Conservation (phyloP, 2,797 vertebrate species). For the Parambassis ranga region DNA sequence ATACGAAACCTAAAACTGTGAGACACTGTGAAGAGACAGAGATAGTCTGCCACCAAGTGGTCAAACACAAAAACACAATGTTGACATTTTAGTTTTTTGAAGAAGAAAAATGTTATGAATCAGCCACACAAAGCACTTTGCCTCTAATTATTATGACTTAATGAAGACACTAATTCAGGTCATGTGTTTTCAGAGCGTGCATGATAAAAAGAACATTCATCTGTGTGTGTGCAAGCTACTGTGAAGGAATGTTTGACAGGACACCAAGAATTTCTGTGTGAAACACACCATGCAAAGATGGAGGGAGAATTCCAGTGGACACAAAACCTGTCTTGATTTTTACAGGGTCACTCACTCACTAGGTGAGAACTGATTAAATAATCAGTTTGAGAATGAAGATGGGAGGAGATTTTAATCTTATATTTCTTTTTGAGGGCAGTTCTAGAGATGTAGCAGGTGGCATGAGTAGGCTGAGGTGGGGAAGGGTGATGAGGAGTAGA, state of each 20-base stretch:
- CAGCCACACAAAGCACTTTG: not conserved
- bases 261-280: conserved; percentile 9
- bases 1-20: not conserved
- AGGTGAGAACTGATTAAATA: no score
- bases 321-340: conserved; percentile 1
- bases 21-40: not conserved
- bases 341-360: not conserved
- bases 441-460: no score
- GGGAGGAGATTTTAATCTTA: no score
- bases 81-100: no score
- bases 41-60: conserved; percentile 63
- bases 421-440: not conserved
- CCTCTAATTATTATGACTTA: not conserved
- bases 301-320: not conserved
- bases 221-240: not conserved
- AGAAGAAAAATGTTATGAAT: no score
- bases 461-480: no score
- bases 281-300: not conserved
- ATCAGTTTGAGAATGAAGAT: not conserved
- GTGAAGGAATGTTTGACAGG: conserved; percentile 33
- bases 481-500: no score
- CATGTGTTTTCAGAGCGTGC: not conserved
- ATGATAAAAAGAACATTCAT: not conserved
- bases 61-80: not conserved
- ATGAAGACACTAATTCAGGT: not conserved